Percentiles rank a stretch among this genome's conserved stretches.
Conservation (phyloP, 1,140 invertebrate species). For the Rhagoletis pomonella region DNA sequence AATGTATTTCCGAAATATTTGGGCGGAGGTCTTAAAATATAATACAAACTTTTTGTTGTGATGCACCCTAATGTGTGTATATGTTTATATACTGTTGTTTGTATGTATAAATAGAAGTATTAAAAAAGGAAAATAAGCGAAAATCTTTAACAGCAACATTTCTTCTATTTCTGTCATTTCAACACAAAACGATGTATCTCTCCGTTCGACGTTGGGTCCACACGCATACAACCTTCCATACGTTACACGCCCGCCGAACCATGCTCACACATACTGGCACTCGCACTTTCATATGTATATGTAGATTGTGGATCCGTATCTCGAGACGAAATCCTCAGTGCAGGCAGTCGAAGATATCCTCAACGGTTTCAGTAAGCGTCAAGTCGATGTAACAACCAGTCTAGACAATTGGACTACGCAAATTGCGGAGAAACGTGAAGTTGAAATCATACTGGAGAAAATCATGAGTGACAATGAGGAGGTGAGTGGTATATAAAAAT, state of each 20-base stretch:
- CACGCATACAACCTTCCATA: too few species aligned
- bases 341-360: conserved; percentile 82
- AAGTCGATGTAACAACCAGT: conserved; percentile 80
- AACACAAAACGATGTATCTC: conserved; percentile 15
- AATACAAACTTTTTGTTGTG: too few species aligned
- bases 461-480: conserved; percentile 84
- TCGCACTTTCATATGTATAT: conserved; percentile 11
- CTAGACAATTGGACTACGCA: conserved; percentile 83
- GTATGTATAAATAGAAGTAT: conserved; percentile 42
- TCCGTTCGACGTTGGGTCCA: not conserved
- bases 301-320: conserved; percentile 84
- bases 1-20: too few species aligned
- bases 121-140: conserved; percentile 49
- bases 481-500: conserved; percentile 77
- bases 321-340: conserved; percentile 82
- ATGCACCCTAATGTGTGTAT: too few species aligned
- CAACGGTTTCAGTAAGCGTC: conserved; percentile 81
- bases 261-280: conserved; percentile 16
- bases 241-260: conserved; percentile 1
- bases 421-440: conserved; percentile 80
- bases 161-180: conserved; percentile 54
- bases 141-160: conserved; percentile 46
- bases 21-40: too few species aligned
- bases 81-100: not conserved
- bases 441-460: conserved; percentile 80